Evolutionary conservation across 2,113 vertebrate species (phyloP).

Genomic region (Smithornis capensis): DNA sequence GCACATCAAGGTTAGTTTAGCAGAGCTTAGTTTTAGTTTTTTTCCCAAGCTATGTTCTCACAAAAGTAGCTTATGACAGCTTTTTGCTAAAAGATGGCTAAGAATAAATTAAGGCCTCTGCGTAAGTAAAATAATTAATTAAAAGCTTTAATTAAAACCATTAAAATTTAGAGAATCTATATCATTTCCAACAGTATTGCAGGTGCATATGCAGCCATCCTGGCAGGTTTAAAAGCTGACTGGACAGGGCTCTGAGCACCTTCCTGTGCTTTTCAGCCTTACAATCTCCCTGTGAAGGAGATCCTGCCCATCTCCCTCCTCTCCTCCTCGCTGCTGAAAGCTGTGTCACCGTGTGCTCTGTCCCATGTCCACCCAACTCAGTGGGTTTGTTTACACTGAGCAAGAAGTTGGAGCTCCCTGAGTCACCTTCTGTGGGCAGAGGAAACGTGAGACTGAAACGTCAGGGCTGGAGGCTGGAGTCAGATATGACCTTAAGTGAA

Average conservation of each 20-base stretch:
- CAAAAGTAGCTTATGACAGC: not conserved
- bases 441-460: not conserved
- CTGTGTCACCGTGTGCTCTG: not conserved
- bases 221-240: not conserved
- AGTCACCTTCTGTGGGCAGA: constrained; percentile 1
- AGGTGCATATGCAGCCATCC: not conserved
- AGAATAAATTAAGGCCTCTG: not conserved
- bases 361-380: not conserved
- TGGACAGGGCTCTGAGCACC: not conserved
- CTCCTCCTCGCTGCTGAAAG: not conserved
- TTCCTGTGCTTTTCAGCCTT: not conserved
- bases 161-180: not conserved
- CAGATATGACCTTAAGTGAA: not conserved
- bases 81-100: not conserved
- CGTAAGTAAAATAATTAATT: not conserved
- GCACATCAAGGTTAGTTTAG: not conserved
- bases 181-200: not conserved
- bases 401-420: not conserved
- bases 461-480: not conserved
- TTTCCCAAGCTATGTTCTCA: not conserved
- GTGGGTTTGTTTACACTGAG: not conserved
- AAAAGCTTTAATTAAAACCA: not conserved
- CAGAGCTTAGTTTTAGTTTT: not conserved
- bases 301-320: not conserved
- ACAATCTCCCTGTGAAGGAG: not conserved